Evolutionary conservation across 2,888 invertebrate genomes (phyloP), one percentile per base, ranked within the genome.

Genomic region (Diaphora mendica): DNA sequence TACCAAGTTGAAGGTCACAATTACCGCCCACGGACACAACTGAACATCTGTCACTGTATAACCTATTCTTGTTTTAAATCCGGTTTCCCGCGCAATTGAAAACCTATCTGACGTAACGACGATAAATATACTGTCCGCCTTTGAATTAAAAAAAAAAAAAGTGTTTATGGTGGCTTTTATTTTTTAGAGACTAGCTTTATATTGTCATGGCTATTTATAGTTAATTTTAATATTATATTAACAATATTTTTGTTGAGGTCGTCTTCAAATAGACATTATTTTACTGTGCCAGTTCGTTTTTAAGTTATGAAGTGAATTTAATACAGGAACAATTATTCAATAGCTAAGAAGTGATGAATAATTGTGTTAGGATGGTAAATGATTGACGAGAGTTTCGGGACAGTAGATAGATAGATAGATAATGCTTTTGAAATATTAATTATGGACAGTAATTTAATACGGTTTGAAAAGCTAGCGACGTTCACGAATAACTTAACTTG

Each of bases 21-120:
- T 90, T 88, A 88, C 87, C 82, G 74, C 91, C 91, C 81, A 90
- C 91, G 51, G 71, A 15, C 44, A 64, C 35, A 68, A 70, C 67
- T 20, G 77, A 75, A 77, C 79, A 84, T 80, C 76, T 83, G 83
- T 80, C 73, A 73, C 75, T 62, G 23, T 70, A 71, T 72, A 74
- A 80, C 59, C 72, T 70, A 76, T 78, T 83, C 83, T 84, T 83
- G 67, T 65, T 66, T 35, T 48, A 26, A 76, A 75, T 76, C 70
- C 9, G 79, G 80, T 71, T 78, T 85, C 80, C 80, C 82, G 67
- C 71, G 76, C 71, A 78, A 80, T 77, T 78, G 82, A 80, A 82
- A 79, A 73, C 71, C 62, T 66, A 74, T 67, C 66, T 75, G 75
- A 81, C 81, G 75, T 78, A 70, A 75, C 71, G 62, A 35, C 76